A percentile compares a stretch with the other conserved stretches of the same genome.
phyloP scores from a whole-genome alignment of 2,888 invertebrate genomes.

The Cylloceria caligata region DNA sequence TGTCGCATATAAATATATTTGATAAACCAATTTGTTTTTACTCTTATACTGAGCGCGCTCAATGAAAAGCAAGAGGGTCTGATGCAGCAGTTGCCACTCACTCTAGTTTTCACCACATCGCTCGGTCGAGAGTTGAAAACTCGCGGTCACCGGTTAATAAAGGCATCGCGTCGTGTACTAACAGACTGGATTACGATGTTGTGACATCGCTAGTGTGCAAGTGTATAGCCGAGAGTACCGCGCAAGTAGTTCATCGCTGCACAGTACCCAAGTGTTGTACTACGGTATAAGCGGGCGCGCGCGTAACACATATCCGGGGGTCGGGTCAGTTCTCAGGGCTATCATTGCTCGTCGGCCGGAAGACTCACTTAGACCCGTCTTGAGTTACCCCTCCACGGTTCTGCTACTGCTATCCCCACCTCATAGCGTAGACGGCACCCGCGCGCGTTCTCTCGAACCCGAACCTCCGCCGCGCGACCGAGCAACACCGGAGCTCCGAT shows the following conservation, averaged over 20 bases:
- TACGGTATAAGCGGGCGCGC: conserved; percentile 75
- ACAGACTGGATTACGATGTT: conserved; percentile 75
- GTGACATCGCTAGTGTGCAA: conserved; percentile 76
- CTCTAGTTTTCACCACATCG: conserved; percentile 43
- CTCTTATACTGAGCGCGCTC: no score
- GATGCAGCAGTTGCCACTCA: no score
- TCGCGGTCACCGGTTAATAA: conserved; percentile 56
- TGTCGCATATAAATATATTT: no score
- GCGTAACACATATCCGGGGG: conserved; percentile 83
- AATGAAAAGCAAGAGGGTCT: no score
- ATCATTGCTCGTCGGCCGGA: conserved; percentile 84
- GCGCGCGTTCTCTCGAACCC: conserved; percentile 33
- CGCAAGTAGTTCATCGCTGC: conserved; percentile 63
- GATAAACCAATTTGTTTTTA: no score
- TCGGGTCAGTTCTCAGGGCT: conserved; percentile 85
- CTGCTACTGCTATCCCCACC: conserved; percentile 54
- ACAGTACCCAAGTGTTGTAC: conserved; percentile 56
- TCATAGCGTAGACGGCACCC: conserved; percentile 49
- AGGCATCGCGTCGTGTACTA: conserved; percentile 53
- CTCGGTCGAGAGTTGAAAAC: conserved; percentile 56
- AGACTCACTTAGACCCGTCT: conserved; percentile 85
- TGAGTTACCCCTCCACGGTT: conserved; percentile 82
- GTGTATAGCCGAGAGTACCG: conserved; percentile 62
- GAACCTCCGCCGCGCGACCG: conserved; percentile 32
- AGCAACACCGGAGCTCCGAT: conserved; percentile 35